phyloP scores from a whole-genome alignment of 1,140 invertebrate genomes.

The Solenopsis invicta region DNA sequence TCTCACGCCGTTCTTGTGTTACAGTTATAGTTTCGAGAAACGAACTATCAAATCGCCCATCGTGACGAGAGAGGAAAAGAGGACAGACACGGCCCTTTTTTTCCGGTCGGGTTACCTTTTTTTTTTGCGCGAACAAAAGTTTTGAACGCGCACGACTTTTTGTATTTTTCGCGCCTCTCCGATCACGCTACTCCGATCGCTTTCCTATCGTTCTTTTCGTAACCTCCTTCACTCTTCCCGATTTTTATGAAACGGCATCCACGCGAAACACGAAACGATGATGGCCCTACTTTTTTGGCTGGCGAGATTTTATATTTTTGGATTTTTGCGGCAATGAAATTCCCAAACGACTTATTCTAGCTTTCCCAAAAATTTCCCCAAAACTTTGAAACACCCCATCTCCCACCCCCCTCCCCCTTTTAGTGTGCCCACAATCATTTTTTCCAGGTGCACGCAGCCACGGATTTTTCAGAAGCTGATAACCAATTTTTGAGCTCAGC shows the following conservation, averaged over 20 bases:
- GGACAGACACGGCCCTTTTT: conserved; percentile 67
- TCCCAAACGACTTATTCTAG: conserved; percentile 73
- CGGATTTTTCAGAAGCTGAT: conserved; percentile 86
- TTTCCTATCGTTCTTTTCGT: conserved; percentile 63
- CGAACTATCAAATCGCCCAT: conserved; percentile 67
- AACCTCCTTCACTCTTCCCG: conserved; percentile 56
- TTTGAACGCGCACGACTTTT: conserved; percentile 75
- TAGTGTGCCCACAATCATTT: conserved; percentile 77
- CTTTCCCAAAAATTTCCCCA: conserved; percentile 45
- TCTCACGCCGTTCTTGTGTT: conserved; percentile 69
- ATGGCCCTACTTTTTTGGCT: conserved; percentile 85
- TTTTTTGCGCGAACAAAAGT: conserved; percentile 74
- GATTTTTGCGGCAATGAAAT: conserved; percentile 81
- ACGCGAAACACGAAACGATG: conserved; percentile 66
- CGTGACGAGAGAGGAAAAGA: conserved; percentile 61
- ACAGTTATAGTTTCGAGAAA: conserved; percentile 73
- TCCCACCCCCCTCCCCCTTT: conserved; percentile 52
- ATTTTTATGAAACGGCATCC: conserved; percentile 66
- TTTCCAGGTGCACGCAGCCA: conserved; percentile 86
- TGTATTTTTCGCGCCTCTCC: conserved; percentile 62
- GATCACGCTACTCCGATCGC: conserved; percentile 59
- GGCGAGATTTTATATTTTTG: conserved; percentile 87
- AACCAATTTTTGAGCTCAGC: conserved; percentile 86
- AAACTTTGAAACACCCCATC: conserved; percentile 22
- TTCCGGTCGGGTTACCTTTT: conserved; percentile 64